phyloP scores from a whole-genome alignment of 2,113 vertebrate species.

The Epinephelus fuscoguttatus region DNA sequence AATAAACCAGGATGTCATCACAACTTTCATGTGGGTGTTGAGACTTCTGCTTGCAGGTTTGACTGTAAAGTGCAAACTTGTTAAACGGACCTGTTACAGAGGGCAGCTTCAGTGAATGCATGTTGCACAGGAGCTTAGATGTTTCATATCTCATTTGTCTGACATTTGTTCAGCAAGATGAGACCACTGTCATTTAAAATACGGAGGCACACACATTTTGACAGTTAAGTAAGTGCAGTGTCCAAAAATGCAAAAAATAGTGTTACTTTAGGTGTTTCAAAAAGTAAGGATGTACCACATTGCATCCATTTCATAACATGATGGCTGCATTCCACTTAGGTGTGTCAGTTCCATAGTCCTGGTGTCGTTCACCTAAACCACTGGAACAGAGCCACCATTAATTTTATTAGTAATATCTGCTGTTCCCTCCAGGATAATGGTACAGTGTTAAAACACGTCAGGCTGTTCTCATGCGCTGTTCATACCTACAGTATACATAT shows the following conservation, averaged over 20 bases:
- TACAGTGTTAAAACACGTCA: too few relatives aligned
- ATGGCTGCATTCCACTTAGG: background rate
- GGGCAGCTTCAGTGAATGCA: background rate
- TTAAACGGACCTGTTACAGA: background rate
- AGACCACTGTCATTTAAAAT: background rate
- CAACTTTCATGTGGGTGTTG: slow-evolving; percentile 35
- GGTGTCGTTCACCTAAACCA: background rate
- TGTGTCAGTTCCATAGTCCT: background rate
- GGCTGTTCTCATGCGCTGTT: too few relatives aligned
- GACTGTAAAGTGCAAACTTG: slow-evolving; percentile 2
- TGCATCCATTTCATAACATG: background rate
- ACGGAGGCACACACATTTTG: background rate
- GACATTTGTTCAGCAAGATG: background rate
- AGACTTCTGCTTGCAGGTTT: slow-evolving; percentile 15
- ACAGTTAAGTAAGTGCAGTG: background rate
- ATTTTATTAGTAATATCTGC: background rate
- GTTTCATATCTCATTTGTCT: background rate
- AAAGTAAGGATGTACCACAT: background rate
- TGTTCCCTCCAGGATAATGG: background rate
- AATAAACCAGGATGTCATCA: slow-evolving; percentile 8
- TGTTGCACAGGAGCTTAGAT: background rate
- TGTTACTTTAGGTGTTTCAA: background rate
- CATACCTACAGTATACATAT: too few relatives aligned
- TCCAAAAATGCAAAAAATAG: background rate
- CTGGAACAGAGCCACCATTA: background rate